A percentile compares a stretch with the other conserved stretches of the same genome.
These are phyloP conservation scores for Spea hammondii DNA, from an alignment of 2,797 vertebrate species.

Conservation along the genomic window DNA sequence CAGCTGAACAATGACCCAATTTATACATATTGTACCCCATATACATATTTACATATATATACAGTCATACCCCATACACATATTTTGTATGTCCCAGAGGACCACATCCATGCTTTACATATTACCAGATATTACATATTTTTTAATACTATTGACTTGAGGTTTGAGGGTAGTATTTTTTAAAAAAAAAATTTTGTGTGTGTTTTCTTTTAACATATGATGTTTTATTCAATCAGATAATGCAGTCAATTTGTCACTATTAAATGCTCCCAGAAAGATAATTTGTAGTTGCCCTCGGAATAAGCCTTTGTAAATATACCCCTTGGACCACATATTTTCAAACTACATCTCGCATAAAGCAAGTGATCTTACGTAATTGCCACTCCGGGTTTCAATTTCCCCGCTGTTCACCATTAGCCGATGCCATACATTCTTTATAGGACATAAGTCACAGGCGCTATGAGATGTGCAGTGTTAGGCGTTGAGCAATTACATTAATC, in stretches of 20 bases:
- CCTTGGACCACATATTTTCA: slow-evolving; percentile 11
- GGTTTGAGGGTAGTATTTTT: too few species aligned
- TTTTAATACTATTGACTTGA: too few species aligned
- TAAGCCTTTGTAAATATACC: slow-evolving; percentile 6
- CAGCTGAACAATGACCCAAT: too few species aligned
- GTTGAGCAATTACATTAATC: slow-evolving; percentile 45
- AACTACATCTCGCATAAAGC: slow-evolving; percentile 6
- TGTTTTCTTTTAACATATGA: not conserved
- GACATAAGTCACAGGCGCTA: slow-evolving; percentile 39
- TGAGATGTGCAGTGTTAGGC: slow-evolving; percentile 42
- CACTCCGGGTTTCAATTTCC: slow-evolving; percentile 8
- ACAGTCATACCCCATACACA: too few species aligned
- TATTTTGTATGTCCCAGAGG: too few species aligned
- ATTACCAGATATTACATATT: too few species aligned
- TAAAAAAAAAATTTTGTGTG: too few species aligned
- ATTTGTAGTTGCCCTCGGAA: slow-evolving; percentile 5
- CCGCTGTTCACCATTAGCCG: slow-evolving; percentile 50
- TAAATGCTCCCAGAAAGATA: slow-evolving; percentile 7
- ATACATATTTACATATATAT: too few species aligned
- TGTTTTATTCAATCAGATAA: slow-evolving; percentile 3
- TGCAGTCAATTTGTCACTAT: slow-evolving; percentile 10
- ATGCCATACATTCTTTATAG: slow-evolving; percentile 49
- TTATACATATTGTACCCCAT: too few species aligned
- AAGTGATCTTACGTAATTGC: slow-evolving; percentile 16
- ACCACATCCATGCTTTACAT: too few species aligned